Evolutionary conservation across 2,888 invertebrate genomes (phyloP).

Genomic region (Leptopilina drosophilae): DNA sequence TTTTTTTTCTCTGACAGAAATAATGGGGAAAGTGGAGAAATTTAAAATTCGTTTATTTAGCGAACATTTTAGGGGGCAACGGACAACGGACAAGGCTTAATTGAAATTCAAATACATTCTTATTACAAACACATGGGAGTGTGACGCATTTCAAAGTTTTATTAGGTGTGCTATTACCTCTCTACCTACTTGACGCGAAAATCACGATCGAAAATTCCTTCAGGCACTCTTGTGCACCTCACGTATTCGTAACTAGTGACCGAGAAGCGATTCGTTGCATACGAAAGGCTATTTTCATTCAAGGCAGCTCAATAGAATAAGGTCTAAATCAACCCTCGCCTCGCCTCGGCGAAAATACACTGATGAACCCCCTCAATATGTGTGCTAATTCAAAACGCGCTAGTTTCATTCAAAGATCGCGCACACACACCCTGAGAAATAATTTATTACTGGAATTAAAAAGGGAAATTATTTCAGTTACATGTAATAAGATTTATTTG

Average conservation of each 20-base stretch:
- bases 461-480: no score
- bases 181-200: conserved; percentile 24
- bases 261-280: conserved; percentile 30
- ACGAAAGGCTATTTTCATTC: conserved; percentile 38
- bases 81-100: background rate
- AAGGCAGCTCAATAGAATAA: conserved; percentile 13
- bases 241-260: conserved; percentile 40
- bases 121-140: background rate
- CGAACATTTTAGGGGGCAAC: background rate
- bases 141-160: conserved; percentile 12
- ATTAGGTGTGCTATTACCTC: background rate
- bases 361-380: background rate
- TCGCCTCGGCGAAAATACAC: background rate
- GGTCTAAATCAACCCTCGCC: conserved; percentile 9
- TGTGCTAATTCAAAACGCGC: background rate
- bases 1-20: no score
- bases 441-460: no score
- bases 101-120: background rate
- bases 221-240: conserved; percentile 21
- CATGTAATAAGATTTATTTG: no score
- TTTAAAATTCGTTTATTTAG: background rate
- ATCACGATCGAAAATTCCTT: conserved; percentile 18
- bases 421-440: no score
- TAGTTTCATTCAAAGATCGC: no score
- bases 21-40: background rate